Base-by-base conservation (phyloP, 1,140 invertebrate species). In the Drosophila leontia region DNA sequence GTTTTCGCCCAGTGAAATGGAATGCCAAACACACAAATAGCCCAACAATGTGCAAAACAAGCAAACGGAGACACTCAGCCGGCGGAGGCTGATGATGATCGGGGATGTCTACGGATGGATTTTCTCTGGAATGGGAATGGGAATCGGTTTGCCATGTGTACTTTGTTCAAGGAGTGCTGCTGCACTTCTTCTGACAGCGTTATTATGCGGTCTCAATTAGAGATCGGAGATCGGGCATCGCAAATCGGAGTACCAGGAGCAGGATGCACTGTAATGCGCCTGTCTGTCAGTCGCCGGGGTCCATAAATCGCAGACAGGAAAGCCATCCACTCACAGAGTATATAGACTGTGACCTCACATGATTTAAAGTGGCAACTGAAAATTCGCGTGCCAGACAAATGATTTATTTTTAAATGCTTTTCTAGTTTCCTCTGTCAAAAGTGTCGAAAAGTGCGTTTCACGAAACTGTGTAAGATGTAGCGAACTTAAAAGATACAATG, bases 11-110 rank as follows among this genome's bases (percentile, higher is more conserved):
- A 72, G 79, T 50, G 70, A 87, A 86, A 84, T 88, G 84, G 84
- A 87, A 87, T 87, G 84, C 84, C 67, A 83, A 87, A 87, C 69
- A 63, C 78, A 63, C 84, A 87, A 87, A 87, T 88, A 87, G 84
- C 53, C 45, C 77, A 87, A 80, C 85, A 87, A 87, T 87, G 71
- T 87, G 84, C 84, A 87, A 87, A 81, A 68, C 65, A 84, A 87
- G 84, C 83, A 78, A 87, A 65, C 64, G 70, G 69, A 72, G 70
- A 74, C 70, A 74, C 70, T 72, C 67, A 60, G 45, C 44, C 37
- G 34, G 50, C 68, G 68, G 39, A 35, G 63, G 35, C 63, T 39
- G 50, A 29, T 19, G 48, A 50, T 41, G 56, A 58, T 53, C 17
- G 67, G 37, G 32, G 60, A 41, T 53, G 63, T 61, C 42, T 17